Conservation (phyloP, 92 coral and sea anemone genomes). For the Parazoanthus darwini region DNA sequence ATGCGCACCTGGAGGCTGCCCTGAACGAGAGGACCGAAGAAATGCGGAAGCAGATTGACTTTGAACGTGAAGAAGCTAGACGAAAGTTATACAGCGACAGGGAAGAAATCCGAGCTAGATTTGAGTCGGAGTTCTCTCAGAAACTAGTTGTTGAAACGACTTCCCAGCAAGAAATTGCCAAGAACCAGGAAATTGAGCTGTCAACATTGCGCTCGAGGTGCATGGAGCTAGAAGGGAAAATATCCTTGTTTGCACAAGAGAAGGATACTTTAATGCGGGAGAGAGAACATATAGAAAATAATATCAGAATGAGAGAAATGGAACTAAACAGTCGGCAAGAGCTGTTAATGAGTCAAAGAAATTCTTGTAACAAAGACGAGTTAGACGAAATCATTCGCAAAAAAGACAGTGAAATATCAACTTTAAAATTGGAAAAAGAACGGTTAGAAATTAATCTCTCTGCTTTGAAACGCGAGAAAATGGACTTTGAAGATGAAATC, state of each 20-base stretch:
- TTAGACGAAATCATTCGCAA: constrained; percentile 67
- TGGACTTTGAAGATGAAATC: constrained; percentile 83
- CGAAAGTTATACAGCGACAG: constrained; percentile 60
- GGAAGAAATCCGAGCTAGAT: constrained; percentile 68
- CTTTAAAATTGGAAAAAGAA: constrained; percentile 69
- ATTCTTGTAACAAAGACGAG: constrained; percentile 52
- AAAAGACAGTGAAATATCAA: constrained; percentile 72
- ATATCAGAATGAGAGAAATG: constrained; percentile 56
- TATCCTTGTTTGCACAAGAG: constrained; percentile 54
- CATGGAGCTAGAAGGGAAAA: constrained; percentile 58
- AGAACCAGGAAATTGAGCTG: constrained; percentile 67
- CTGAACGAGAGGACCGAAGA: constrained; percentile 76
- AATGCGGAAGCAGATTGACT: constrained; percentile 68
- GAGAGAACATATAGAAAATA: constrained; percentile 64
- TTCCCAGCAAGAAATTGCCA: constrained; percentile 51
- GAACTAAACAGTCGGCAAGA: constrained; percentile 45
- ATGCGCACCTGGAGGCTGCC: constrained; percentile 66
- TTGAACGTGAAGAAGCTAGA: constrained; percentile 73
- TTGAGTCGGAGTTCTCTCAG: constrained; percentile 75
- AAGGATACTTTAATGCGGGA: constrained; percentile 74
- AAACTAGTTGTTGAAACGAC: constrained; percentile 62
- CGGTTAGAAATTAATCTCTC: constrained; percentile 66
- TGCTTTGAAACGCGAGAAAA: constrained; percentile 76
- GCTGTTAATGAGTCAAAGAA: constrained; percentile 21
- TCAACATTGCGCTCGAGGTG: constrained; percentile 65